These are phyloP conservation scores for Venturia canescens DNA, from an alignment of 1,140 invertebrate genomes.

Conservation along the genomic window DNA sequence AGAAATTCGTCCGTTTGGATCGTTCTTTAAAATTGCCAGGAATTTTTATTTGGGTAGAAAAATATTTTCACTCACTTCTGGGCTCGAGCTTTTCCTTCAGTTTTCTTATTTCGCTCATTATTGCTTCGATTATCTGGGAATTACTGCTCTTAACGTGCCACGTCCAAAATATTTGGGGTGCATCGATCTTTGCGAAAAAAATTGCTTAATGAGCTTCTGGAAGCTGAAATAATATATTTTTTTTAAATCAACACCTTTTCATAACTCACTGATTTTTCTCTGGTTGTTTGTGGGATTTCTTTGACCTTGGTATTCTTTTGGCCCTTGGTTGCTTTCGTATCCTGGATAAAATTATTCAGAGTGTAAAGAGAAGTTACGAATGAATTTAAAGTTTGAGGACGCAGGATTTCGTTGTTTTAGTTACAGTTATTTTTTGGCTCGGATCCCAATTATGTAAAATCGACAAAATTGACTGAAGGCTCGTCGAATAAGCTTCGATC, in stretches of 20 bases:
- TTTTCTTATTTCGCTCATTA: conserved; percentile 53
- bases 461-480: conserved; percentile 51
- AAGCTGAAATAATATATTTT: no score
- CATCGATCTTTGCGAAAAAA: neutral
- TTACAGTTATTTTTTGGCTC: conserved; percentile 35
- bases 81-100: conserved; percentile 21
- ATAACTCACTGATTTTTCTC: no score
- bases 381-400: neutral
- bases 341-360: no score
- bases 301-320: no score
- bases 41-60: neutral
- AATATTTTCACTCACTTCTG: neutral
- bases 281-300: no score
- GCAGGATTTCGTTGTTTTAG: neutral
- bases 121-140: conserved; percentile 50
- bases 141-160: conserved; percentile 58
- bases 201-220: neutral
- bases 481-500: conserved; percentile 56
- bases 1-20: neutral
- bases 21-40: neutral
- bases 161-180: conserved; percentile 52
- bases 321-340: no score
- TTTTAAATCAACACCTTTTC: no score
- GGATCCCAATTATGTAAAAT: conserved; percentile 57
- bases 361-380: neutral